Evolutionary conservation across 2,113 vertebrate species (phyloP), one percentile per base, ranked within the genome.

Genomic region (Dipodomys ordii): DNA sequence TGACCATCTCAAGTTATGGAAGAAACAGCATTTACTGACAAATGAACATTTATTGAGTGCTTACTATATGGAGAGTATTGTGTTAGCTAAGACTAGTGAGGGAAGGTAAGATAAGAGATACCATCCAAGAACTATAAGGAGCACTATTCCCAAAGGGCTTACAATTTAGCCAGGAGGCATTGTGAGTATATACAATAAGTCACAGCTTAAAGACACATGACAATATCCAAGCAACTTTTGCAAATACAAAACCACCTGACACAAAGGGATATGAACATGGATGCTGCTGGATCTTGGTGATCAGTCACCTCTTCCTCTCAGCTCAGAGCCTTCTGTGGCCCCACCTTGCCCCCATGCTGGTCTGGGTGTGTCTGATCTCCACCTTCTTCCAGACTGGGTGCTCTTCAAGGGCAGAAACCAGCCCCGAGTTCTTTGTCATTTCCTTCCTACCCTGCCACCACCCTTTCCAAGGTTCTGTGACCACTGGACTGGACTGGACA

Each of bases 1-100:
- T 30, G 64, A 46, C 19, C 23, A 67, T 62, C 71, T 90, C 32
- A 83, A 81, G 23, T 44, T 88, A 57, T 76, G 77, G 85, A 79
- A 91, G 78, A 90, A 87, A 93, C 3, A 60, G 18, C 28, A 67
- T 18, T 62, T 46, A 87, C 12, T 76, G 67, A 67, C 74, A 95
- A 83, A 49, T 79, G 82, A 83, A 25, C 69, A 73, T 95, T 95
- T 96, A 93, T 87, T 95, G 76, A 96, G 90, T 76, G 83, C 86
- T 94, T 94, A 67, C 8, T 39, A 57, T 39, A 22, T 68, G 35
- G 77, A 90, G 49, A 78, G 68, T 71, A 28, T 25, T 82, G 4
- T 85, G 77, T 30, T 84, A 69, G 46, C 35, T 16, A 62, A 72
- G 30, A 71, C 28, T 16, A 35, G 68, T 27, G 27, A 71, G 16